Percentiles rank a stretch among this genome's conserved stretches.
Conservation (phyloP, 2,797 vertebrate species). For the Sebastes steindachneri region DNA sequence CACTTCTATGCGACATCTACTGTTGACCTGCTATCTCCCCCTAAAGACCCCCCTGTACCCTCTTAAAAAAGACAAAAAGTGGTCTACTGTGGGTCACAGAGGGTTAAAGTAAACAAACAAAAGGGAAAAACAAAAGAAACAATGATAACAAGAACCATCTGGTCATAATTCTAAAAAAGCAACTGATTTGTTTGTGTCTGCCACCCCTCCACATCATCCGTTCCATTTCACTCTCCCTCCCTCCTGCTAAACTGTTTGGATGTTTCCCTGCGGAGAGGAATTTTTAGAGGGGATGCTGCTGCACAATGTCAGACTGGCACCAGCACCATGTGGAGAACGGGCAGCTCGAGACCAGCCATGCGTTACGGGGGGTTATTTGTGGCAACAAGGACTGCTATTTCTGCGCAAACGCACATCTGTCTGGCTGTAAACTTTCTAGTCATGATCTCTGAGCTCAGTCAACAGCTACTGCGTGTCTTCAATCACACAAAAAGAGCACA, state of each 20-base stretch:
- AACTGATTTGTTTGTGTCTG: not conserved
- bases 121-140: not conserved
- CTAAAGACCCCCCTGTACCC: no score
- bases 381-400: constrained; percentile 12
- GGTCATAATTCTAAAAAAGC: not conserved
- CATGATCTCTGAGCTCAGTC: not conserved
- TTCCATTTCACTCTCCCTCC: not conserved
- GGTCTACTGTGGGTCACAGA: no score
- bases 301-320: constrained; percentile 1
- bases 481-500: not conserved
- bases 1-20: no score
- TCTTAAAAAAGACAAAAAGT: no score
- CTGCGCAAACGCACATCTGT: not conserved
- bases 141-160: not conserved
- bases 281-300: constrained; percentile 1
- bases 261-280: not conserved
- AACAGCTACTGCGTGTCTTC: not conserved
- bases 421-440: not conserved
- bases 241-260: not conserved
- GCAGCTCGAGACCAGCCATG: not conserved
- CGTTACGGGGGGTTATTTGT: constrained; percentile 23
- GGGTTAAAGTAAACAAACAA: not conserved
- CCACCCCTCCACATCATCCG: not conserved
- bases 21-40: no score
- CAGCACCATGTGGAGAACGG: not conserved